Conservation (phyloP, 2,797 vertebrate genomes). For the Sebastolobus alascanus region DNA sequence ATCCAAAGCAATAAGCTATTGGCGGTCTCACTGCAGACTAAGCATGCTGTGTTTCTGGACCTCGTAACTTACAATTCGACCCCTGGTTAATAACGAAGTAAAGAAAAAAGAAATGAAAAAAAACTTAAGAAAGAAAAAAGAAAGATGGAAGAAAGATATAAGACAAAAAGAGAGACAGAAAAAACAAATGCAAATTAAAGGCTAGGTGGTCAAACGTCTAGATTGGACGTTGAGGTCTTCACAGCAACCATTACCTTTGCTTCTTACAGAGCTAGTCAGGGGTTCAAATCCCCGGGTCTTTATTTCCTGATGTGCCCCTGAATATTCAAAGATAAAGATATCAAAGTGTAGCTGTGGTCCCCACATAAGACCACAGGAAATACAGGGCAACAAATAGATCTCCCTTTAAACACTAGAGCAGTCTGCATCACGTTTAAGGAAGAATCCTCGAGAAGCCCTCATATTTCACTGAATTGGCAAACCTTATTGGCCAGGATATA, state of each 20-base stretch:
- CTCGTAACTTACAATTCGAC: slow-evolving; percentile 83
- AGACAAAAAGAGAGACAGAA: slow-evolving; percentile 71
- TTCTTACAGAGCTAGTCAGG: slow-evolving; percentile 90
- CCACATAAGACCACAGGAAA: slow-evolving; percentile 85
- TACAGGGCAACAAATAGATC: slow-evolving; percentile 83
- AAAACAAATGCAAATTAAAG: slow-evolving; percentile 81
- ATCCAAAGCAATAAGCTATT: slow-evolving; percentile 53
- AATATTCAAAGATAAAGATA: slow-evolving; percentile 91
- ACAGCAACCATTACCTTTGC: slow-evolving; percentile 90
- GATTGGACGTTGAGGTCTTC: slow-evolving; percentile 85
- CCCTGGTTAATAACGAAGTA: slow-evolving; percentile 83
- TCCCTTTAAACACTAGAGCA: slow-evolving; percentile 75
- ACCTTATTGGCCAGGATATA: slow-evolving; percentile 71
- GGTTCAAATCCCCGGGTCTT: slow-evolving; percentile 89
- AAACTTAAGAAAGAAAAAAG: slow-evolving; percentile 40
- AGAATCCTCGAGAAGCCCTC: slow-evolving; percentile 73
- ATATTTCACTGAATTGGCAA: slow-evolving; percentile 72
- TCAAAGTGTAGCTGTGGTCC: slow-evolving; percentile 87
- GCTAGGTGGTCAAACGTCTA: slow-evolving; percentile 84
- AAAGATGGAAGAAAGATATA: slow-evolving; percentile 70
- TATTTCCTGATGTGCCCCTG: slow-evolving; percentile 91
- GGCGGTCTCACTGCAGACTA: slow-evolving; percentile 58
- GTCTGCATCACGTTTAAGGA: slow-evolving; percentile 71
- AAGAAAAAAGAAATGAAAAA: slow-evolving; percentile 37
- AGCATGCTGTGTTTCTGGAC: slow-evolving; percentile 81